Evolutionary conservation across 2,113 vertebrate genomes (phyloP).

Genomic region (Tachysurus fulvidraco): DNA sequence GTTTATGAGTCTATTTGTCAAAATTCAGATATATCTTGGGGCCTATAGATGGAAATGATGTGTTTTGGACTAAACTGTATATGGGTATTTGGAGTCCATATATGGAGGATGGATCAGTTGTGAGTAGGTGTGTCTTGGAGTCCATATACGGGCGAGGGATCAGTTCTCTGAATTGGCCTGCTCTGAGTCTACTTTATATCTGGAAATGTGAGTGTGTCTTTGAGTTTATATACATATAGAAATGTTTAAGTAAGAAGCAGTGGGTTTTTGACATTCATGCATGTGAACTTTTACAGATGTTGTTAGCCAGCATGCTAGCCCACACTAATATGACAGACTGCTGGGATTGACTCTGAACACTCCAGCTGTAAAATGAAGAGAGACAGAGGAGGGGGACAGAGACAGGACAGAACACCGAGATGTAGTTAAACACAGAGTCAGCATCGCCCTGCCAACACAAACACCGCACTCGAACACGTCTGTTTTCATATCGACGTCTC

Average conservation of each 20-base stretch:
- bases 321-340: background rate
- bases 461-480: constrained; percentile 16
- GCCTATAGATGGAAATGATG: background rate
- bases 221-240: background rate
- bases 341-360: constrained; percentile 1
- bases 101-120: background rate
- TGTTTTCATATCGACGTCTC: constrained; percentile 38
- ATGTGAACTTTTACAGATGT: constrained; percentile 8
- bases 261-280: background rate
- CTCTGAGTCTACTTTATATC: background rate
- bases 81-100: background rate
- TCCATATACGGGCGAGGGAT: background rate
- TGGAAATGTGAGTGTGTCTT: background rate
- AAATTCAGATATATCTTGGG: background rate
- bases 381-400: background rate
- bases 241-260: background rate
- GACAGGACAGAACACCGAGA: constrained; percentile 4
- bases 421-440: constrained; percentile 20
- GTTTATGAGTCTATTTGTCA: background rate
- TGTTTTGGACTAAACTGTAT: background rate
- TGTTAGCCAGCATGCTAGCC: constrained; percentile 2
- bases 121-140: background rate
- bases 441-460: constrained; percentile 10
- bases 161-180: background rate
- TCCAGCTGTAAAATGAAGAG: constrained; percentile 13